Conservation (phyloP, 2,113 vertebrate genomes). For the Amphiprion percula region DNA sequence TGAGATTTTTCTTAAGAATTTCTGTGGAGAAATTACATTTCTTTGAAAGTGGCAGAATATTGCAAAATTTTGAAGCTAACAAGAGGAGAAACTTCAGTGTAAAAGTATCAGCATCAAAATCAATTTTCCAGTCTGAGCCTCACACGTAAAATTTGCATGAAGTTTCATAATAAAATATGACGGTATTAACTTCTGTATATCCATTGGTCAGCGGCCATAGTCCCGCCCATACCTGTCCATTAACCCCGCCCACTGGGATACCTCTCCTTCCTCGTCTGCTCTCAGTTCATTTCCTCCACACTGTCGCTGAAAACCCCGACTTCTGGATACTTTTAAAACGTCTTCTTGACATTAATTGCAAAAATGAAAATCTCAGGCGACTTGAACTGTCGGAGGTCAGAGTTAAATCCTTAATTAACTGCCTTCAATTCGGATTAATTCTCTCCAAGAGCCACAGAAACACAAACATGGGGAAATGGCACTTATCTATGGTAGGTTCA, state of each 20-base stretch:
- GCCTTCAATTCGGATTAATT: conserved; percentile 13
- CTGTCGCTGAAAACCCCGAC: neutral
- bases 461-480: conserved; percentile 81
- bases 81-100: too few relatives aligned
- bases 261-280: neutral
- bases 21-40: too few relatives aligned
- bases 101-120: too few relatives aligned
- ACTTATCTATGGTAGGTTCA: conserved; percentile 81
- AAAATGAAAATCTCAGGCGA: conserved; percentile 13
- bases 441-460: neutral
- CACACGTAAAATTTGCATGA: neutral
- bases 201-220: neutral
- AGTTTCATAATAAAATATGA: neutral
- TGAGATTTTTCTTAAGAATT: too few relatives aligned
- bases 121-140: too few relatives aligned
- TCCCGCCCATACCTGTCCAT: conserved; percentile 36
- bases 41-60: too few relatives aligned
- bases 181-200: accelerated
- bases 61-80: too few relatives aligned
- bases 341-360: accelerated
- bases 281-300: neutral
- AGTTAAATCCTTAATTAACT: conserved; percentile 8
- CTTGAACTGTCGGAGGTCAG: neutral
- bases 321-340: neutral
- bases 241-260: conserved; percentile 22